Base-by-base conservation (phyloP, 2,888 invertebrate species). In the Ctena decussata region DNA sequence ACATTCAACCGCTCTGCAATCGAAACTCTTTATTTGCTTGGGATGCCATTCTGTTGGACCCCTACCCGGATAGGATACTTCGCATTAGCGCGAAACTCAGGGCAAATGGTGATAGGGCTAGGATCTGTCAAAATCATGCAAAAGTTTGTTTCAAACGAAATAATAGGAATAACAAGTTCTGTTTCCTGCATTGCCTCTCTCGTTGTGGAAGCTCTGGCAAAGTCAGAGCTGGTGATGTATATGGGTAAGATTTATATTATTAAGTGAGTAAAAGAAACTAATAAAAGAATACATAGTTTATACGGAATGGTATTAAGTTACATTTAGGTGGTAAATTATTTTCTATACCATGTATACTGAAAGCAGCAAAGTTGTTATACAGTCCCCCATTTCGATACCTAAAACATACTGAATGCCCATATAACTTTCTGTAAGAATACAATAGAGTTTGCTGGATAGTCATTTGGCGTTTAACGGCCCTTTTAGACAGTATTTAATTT, bases 21-120 rank as follows among this genome's bases (percentile, higher is more conserved):
- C 37, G 80, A 73, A 72, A 86, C 87, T 0, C 57, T 89, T 21
- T 88, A 84, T 72, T 60, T 80, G n/a, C 75, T 89, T 18, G 88
- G 86, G 18, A 79, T 74, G 44, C 89, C 89, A n/a, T 85, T 89
- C 69, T 89, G 89, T 60, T 89, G 89, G 89, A 75, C 69, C 8
- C 83, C 87, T 46, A 80, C 77, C 3, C 80, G 77, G 69, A 79
- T 89, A 12, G 86, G 89, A 18, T 77, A 76, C 24, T 89, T 60
- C 53, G 35, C 30, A 0, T 72, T 71, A 18, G 78, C 70, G 15
- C 27, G 75, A 27, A 24, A 82, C n/a, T 39, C 72, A 0, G 72
- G 75, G 5, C 60, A 78, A n/a, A 53, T 79, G 5, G 1, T 87
- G 11, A 32, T 80, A 1, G 86, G 82, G 12, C 53, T 86, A 11